These are phyloP conservation scores for Pao palembangensis DNA, from an alignment of 2,113 vertebrate genomes.

Conservation along the genomic window DNA sequence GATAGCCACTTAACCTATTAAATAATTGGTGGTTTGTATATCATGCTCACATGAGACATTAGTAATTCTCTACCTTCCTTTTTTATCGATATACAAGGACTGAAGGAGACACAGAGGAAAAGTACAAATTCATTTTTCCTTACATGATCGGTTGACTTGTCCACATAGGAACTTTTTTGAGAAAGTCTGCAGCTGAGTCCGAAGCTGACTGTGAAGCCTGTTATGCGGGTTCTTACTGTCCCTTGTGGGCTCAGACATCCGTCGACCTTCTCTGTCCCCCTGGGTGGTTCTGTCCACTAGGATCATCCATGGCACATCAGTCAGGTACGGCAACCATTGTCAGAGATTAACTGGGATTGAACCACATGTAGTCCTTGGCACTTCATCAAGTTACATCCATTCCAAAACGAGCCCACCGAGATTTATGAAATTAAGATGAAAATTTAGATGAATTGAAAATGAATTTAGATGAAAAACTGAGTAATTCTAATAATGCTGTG, in stretches of 20 bases:
- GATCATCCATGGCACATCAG: conserved; percentile 75
- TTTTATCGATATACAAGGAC: neutral
- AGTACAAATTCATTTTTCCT: conserved; percentile 12
- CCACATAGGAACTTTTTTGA: conserved; percentile 77
- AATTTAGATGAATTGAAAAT: too few relatives aligned
- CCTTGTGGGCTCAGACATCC: conserved; percentile 75
- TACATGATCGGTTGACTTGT: conserved; percentile 27
- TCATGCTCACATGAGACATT: conserved; percentile 3
- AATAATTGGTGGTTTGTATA: conserved; percentile 14
- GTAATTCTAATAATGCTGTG: neutral
- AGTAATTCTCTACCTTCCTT: conserved; percentile 13
- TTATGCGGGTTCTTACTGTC: conserved; percentile 81
- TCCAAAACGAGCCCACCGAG: neutral
- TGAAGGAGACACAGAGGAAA: too few relatives aligned
- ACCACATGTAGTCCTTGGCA: neutral
- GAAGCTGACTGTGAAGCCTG: conserved; percentile 78
- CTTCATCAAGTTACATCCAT: too few relatives aligned
- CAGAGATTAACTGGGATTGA: conserved; percentile 20
- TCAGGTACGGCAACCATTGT: conserved; percentile 71
- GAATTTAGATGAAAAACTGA: neutral
- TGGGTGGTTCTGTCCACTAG: conserved; percentile 85
- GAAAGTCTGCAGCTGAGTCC: conserved; percentile 67
- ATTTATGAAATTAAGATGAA: neutral
- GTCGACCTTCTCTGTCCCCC: conserved; percentile 74
- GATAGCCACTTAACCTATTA: conserved; percentile 31